Evolutionary conservation across 2,113 vertebrate species (phyloP).

Genomic region (Heloderma charlesbogerti): DNA sequence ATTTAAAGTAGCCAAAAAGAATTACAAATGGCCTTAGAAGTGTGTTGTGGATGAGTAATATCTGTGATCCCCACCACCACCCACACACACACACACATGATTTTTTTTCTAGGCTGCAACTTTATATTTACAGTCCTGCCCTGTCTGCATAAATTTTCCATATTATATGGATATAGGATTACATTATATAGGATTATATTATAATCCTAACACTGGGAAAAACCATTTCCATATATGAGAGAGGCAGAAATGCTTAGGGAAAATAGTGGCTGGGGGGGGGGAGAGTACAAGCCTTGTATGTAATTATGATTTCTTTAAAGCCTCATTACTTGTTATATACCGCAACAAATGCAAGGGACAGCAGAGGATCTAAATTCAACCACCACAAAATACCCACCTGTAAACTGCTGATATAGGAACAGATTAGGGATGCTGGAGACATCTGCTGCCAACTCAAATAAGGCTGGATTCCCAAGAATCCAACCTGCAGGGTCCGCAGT

Average conservation of each 20-base stretch:
- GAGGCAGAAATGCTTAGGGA: too few species aligned
- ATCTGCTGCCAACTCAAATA: too few species aligned
- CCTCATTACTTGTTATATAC: too few species aligned
- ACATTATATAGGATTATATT: too few species aligned
- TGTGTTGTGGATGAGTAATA: neutral
- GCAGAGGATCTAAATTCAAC: neutral
- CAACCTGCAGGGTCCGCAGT: too few species aligned
- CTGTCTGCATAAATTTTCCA: neutral
- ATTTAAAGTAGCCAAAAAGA: neutral
- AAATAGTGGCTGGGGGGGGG: too few species aligned
- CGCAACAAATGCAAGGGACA: neutral
- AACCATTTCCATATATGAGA: too few species aligned
- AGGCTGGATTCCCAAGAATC: too few species aligned
- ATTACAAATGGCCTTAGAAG: neutral
- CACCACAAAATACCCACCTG: neutral
- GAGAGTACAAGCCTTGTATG: neutral
- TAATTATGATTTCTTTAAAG: too few species aligned
- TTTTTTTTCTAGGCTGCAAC: neutral
- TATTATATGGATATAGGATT: neutral
- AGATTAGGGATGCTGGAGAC: too few species aligned
- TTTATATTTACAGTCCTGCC: neutral
- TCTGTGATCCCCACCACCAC: neutral
- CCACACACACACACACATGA: too few species aligned
- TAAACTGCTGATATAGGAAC: neutral
- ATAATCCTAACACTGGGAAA: too few species aligned